A percentile compares a stretch with the other conserved stretches of the same genome.
phyloP scores from a whole-genome alignment of 2,888 invertebrate species.

The Ptycholaimellus sp. region DNA sequence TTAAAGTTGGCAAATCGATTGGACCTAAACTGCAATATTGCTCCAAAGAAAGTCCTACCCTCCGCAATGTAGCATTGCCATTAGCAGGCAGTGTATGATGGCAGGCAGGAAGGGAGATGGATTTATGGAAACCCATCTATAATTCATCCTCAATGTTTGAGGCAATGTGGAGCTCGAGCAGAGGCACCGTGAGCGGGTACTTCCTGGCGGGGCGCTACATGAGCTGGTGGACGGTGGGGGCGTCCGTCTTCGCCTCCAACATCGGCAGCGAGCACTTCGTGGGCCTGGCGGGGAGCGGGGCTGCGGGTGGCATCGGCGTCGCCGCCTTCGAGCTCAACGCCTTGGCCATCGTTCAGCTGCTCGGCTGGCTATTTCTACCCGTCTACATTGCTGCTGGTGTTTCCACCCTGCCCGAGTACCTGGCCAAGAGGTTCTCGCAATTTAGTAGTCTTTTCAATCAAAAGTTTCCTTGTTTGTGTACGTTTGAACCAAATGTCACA shows the following conservation, averaged over 20 bases:
- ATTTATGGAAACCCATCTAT: no score
- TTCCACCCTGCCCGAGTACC: conserved; percentile 29
- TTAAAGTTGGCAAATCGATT: no score
- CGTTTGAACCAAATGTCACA: no score
- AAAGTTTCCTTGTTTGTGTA: no score
- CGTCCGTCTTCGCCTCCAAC: conserved; percentile 30
- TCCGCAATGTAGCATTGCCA: no score
- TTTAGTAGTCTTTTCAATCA: no score
- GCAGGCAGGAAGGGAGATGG: no score
- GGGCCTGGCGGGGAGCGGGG: conserved; percentile 30
- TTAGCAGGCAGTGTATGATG: no score
- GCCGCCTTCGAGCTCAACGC: conserved; percentile 15
- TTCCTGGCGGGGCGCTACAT: conserved; percentile 31
- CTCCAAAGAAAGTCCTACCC: no score
- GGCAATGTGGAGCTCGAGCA: conserved; percentile 20
- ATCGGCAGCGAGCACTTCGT: conserved; percentile 32
- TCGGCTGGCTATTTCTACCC: conserved; percentile 30
- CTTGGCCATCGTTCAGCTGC: conserved; percentile 26
- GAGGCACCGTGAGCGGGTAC: conserved; percentile 27
- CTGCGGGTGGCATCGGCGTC: conserved; percentile 26
- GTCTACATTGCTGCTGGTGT: conserved; percentile 29
- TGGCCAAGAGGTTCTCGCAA: conserved; percentile 29
- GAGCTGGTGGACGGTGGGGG: conserved; percentile 32
- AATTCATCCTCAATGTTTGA: no score
- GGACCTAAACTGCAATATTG: no score